phyloP scores from a whole-genome alignment of 2,113 vertebrate species.

The Anthoscopus minutus region DNA sequence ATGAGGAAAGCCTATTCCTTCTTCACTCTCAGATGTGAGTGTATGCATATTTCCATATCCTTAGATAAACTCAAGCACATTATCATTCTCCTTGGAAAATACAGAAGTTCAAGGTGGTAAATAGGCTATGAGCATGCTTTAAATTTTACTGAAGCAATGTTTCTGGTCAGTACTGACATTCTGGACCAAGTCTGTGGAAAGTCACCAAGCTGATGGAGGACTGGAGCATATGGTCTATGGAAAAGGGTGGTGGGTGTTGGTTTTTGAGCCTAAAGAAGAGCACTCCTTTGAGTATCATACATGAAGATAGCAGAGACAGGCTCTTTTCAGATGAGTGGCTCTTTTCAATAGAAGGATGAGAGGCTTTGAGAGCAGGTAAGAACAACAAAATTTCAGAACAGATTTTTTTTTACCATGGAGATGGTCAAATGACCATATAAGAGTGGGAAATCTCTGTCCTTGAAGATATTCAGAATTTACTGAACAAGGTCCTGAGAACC shows the following conservation, averaged over 20 bases:
- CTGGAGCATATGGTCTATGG: not conserved
- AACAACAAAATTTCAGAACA: not conserved
- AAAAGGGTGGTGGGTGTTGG: not conserved
- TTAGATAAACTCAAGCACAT: not conserved
- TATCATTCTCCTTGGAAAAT: not conserved
- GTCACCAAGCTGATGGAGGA: not conserved
- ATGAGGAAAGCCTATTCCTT: not conserved
- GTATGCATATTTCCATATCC: not conserved
- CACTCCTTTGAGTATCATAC: not conserved
- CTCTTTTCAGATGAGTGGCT: not conserved
- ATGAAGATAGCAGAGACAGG: not conserved
- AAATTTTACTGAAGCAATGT: not conserved
- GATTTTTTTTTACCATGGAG: not conserved
- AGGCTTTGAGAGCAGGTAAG: not conserved
- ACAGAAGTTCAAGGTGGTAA: not conserved
- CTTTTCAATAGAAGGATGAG: not conserved
- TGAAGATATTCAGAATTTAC: not conserved
- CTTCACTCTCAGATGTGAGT: not conserved
- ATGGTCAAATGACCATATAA: not conserved
- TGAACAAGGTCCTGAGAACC: not conserved
- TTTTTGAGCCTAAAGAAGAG: not conserved
- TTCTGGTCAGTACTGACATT: not conserved
- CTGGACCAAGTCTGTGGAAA: not conserved
- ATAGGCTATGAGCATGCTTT: not conserved
- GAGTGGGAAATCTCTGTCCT: not conserved